phyloP scores from a whole-genome alignment of 2,888 invertebrate species.

The Barypeithes pellucidus region DNA sequence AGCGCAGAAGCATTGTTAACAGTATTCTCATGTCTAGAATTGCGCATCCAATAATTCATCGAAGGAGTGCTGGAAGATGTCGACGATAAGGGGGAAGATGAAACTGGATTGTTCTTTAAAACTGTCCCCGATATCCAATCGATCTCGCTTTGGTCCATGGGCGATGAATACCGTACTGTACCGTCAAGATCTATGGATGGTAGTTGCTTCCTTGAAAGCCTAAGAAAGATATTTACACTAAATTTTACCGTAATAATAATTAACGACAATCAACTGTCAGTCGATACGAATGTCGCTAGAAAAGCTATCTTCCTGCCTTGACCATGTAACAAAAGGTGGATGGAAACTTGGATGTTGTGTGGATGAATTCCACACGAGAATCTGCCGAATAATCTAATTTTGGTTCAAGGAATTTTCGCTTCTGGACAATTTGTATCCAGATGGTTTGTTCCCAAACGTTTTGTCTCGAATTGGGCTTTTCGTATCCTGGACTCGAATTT shows the following conservation, averaged over 20 bases:
- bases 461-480: too few relatives aligned
- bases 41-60: conserved; percentile 65
- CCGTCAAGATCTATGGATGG: conserved; percentile 83
- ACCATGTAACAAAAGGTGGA: too few relatives aligned
- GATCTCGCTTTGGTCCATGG: conserved; percentile 78
- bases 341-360: too few relatives aligned
- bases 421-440: too few relatives aligned
- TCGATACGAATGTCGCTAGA: too few relatives aligned
- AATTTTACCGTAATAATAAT: neutral
- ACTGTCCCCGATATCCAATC: conserved; percentile 80
- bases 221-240: conserved; percentile 44
- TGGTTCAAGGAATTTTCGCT: too few relatives aligned
- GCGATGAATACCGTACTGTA: conserved; percentile 80
- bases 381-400: too few relatives aligned
- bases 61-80: conserved; percentile 57
- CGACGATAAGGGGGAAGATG: conserved; percentile 56
- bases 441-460: too few relatives aligned
- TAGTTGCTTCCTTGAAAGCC: conserved; percentile 81
- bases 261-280: too few relatives aligned
- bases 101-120: conserved; percentile 12
- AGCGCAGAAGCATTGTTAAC: conserved; percentile 37
- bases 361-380: too few relatives aligned
- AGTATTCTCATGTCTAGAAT: conserved; percentile 59
- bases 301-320: too few relatives aligned
- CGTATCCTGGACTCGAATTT: too few relatives aligned